Percentiles rank a stretch among this genome's conserved stretches.
These are phyloP conservation scores for Eupithecia pulchellata DNA, from an alignment of 2,888 invertebrate genomes.

Conservation along the genomic window DNA sequence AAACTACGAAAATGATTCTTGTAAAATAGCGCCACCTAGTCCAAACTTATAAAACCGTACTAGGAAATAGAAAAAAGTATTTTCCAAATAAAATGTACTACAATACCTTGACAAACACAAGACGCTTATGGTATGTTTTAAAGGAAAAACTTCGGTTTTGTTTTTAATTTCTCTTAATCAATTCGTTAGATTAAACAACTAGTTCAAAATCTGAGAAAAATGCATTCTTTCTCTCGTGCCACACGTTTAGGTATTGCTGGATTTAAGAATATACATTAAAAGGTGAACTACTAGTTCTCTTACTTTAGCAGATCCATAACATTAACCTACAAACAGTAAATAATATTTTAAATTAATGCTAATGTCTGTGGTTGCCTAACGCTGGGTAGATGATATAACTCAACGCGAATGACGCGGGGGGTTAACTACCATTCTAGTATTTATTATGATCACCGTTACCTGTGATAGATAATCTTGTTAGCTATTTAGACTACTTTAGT, in stretches of 20 bases:
- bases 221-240: neutral
- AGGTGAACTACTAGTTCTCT: slow-evolving; percentile 45
- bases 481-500: slow-evolving; percentile 14
- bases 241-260: neutral
- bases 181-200: neutral
- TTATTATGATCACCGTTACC: slow-evolving; percentile 77
- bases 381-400: slow-evolving; percentile 79
- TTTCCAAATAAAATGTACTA: neutral
- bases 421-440: slow-evolving; percentile 67
- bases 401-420: slow-evolving; percentile 67
- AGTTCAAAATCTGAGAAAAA: neutral
- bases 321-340: slow-evolving; percentile 78
- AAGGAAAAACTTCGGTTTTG: neutral
- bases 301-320: slow-evolving; percentile 49
- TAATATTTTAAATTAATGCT: slow-evolving; percentile 86
- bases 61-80: too few relatives aligned
- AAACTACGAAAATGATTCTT: too few relatives aligned
- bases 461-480: slow-evolving; percentile 54
- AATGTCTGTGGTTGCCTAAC: slow-evolving; percentile 78
- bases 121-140: neutral
- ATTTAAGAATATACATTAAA: neutral
- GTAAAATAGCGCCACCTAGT: too few relatives aligned
- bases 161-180: neutral
- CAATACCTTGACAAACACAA: neutral
- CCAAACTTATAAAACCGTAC: too few relatives aligned